phyloP scores from a whole-genome alignment of 2,113 vertebrate species.

The Chionomys nivalis region DNA sequence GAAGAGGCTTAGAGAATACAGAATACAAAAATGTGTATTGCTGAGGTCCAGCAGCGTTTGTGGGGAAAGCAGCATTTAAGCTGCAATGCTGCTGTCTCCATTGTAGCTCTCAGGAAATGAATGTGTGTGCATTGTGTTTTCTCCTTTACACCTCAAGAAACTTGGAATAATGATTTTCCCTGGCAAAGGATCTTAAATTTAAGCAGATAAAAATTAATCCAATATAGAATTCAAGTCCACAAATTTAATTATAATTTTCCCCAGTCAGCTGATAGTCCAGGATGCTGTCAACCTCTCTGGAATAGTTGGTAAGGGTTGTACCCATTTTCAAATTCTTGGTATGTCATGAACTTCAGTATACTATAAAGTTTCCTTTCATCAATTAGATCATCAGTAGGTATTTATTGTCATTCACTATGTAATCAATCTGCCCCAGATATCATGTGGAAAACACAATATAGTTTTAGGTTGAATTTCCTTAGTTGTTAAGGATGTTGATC shows the following conservation, averaged over 20 bases:
- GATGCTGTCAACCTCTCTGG: not conserved
- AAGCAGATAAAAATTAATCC: slow-evolving; percentile 25
- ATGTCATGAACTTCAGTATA: not conserved
- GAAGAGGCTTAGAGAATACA: not conserved
- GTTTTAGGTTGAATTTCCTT: not conserved
- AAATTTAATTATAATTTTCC: not conserved
- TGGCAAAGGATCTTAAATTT: slow-evolving; percentile 16
- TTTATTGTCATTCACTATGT: not conserved
- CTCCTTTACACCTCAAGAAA: slow-evolving; percentile 24
- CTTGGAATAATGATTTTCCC: slow-evolving; percentile 45
- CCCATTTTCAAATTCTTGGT: slow-evolving; percentile 2
- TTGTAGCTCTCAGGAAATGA: slow-evolving; percentile 66
- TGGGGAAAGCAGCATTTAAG: rapidly evolving
- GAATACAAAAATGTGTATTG: not conserved
- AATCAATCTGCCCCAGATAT: not conserved
- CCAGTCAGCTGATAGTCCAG: not conserved
- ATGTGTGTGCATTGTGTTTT: slow-evolving; percentile 34
- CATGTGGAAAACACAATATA: not conserved
- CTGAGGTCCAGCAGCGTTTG: not conserved
- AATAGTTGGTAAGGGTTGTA: not conserved
- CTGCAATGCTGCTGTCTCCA: not conserved
- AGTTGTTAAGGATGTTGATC: not conserved
- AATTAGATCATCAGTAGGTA: not conserved
- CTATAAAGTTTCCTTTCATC: not conserved
- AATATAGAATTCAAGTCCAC: not conserved